Percentiles rank a stretch among this genome's conserved stretches.
Conservation (phyloP, 2,888 invertebrate genomes). For the Coelogynopora nodosa region DNA sequence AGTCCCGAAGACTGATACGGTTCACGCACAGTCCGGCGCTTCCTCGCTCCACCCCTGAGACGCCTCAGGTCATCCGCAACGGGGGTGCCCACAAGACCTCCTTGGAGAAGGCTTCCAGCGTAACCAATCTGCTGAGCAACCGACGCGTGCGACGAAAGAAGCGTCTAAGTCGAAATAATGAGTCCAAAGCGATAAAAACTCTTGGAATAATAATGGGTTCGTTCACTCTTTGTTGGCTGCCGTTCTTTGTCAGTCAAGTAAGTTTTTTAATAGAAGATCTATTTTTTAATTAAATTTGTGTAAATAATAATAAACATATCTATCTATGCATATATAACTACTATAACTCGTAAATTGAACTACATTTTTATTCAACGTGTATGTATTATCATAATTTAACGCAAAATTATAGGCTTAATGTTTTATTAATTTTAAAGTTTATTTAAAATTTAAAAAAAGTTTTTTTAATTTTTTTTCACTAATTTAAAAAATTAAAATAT, state of each 20-base stretch:
- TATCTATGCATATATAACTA: too few relatives aligned
- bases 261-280: not conserved
- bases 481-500: too few relatives aligned
- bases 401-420: too few relatives aligned
- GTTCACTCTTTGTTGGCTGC: constrained; percentile 44
- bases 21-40: not conserved
- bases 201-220: constrained; percentile 44
- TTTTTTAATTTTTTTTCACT: too few relatives aligned
- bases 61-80: not conserved
- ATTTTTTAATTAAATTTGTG: too few relatives aligned
- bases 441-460: too few relatives aligned
- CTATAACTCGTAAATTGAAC: too few relatives aligned
- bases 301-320: too few relatives aligned
- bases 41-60: not conserved
- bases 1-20: not conserved
- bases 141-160: not conserved
- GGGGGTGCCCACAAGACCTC: not conserved
- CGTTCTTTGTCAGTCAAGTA: constrained; percentile 44
- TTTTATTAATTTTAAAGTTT: too few relatives aligned
- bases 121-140: not conserved
- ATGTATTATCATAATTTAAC: too few relatives aligned
- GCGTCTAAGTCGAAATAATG: constrained; percentile 12
- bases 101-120: not conserved
- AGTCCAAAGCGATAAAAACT: constrained; percentile 46
- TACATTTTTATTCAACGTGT: too few relatives aligned